These are phyloP conservation scores for Eupithecia tripunctaria DNA, from an alignment of 2,888 invertebrate genomes.

Conservation along the genomic window DNA sequence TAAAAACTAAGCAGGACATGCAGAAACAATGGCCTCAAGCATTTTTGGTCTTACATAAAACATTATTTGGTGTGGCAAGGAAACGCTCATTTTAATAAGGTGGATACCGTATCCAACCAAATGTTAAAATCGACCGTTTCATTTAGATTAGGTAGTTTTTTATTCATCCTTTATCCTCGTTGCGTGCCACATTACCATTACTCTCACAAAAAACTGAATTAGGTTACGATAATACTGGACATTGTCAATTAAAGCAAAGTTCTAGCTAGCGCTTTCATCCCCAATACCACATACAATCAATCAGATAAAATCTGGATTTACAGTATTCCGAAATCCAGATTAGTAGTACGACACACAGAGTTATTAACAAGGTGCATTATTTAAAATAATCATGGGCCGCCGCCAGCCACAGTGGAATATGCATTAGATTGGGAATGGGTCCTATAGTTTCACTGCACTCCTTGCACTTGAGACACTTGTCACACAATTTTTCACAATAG, in stretches of 20 bases:
- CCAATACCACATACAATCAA: background rate
- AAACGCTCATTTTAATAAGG: background rate
- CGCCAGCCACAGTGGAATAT: slow-evolving; percentile 67
- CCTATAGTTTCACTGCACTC: slow-evolving; percentile 65
- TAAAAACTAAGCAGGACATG: background rate
- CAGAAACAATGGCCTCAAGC: background rate
- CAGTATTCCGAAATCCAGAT: slow-evolving; percentile 16
- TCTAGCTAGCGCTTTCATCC: background rate
- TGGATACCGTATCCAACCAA: background rate
- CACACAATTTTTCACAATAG: slow-evolving; percentile 72
- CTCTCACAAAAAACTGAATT: background rate
- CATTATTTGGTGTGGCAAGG: no score
- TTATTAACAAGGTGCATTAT: slow-evolving; percentile 74
- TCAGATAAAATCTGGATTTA: background rate
- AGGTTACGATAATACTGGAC: background rate
- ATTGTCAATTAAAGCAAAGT: background rate
- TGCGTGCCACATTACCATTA: background rate
- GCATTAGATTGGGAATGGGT: slow-evolving; percentile 22
- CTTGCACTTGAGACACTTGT: slow-evolving; percentile 64
- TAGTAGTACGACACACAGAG: slow-evolving; percentile 56
- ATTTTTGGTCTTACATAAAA: background rate
- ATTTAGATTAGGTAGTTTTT: background rate
- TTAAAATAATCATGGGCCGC: slow-evolving; percentile 69
- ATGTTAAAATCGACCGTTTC: background rate
- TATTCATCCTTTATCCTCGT: background rate